These are phyloP conservation scores for Synergus umbraculus DNA, from an alignment of 2,888 invertebrate species.

Conservation along the genomic window DNA sequence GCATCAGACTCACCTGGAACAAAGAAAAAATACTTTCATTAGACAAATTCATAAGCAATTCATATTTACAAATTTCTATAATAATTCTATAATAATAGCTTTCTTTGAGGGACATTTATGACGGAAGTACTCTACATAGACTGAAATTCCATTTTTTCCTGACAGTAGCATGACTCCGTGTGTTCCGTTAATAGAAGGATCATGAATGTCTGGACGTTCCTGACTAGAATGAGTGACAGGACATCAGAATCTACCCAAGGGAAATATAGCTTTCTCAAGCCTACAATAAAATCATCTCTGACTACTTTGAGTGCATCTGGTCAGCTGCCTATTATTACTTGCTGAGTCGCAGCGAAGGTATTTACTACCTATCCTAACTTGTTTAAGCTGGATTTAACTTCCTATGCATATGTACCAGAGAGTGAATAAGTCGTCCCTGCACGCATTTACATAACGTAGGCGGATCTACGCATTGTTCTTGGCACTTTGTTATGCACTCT, in stretches of 20 bases:
- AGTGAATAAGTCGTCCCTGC: slow-evolving; percentile 1
- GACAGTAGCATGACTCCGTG: not conserved
- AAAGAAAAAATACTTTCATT: not conserved
- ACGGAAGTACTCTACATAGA: not conserved
- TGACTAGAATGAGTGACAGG: not conserved
- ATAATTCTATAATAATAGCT: not conserved
- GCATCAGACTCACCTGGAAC: slow-evolving; percentile 30
- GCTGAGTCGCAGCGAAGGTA: slow-evolving; percentile 9
- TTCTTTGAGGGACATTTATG: not conserved
- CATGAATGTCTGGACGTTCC: not conserved
- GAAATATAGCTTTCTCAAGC: not conserved
- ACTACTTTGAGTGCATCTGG: slow-evolving; percentile 24
- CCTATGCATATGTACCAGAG: not conserved
- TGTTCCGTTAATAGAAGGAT: not conserved
- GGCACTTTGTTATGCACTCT: slow-evolving; percentile 28
- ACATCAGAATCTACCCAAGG: not conserved
- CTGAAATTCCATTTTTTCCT: not conserved
- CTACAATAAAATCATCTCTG: slow-evolving; percentile 1
- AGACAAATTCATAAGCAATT: not conserved
- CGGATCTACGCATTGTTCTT: slow-evolving; percentile 37
- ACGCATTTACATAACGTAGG: slow-evolving; percentile 28
- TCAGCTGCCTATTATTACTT: slow-evolving; percentile 22
- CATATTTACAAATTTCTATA: not conserved
- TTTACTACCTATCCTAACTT: slow-evolving; percentile 22
- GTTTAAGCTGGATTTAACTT: slow-evolving; percentile 14